Evolutionary conservation across 1,140 invertebrate species (phyloP), one percentile per base, ranked within the genome.

Genomic region (Cyrtorhinus lividipennis): DNA sequence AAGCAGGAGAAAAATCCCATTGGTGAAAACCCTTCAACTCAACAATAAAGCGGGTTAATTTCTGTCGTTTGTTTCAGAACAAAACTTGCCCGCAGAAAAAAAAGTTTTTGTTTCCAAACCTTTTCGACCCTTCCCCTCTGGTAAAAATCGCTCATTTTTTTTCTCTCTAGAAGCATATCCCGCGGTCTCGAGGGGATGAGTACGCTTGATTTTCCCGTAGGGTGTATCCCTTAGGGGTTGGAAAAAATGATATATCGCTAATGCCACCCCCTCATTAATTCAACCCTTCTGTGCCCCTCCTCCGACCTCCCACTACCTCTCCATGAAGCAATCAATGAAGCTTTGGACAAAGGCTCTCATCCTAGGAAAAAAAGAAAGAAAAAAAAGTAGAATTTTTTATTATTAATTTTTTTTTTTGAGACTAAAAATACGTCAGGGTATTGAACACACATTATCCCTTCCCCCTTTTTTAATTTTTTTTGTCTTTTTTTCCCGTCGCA

Each of bases 241-340:
- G 24, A 59, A 59, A 59, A 59, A 59, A 59, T 59, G 58, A 59
- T 59, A 59, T 59, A 59, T 59, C 58, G 58, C 27, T 59, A 59
- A 59, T 59, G 58, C 58, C 58, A 22, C 58, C 58, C 58, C 58
- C 58, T 59, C 58, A 59, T 59, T 59, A 59, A 59, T 59, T 59
- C 58, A 59, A 59, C 24, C 58, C 48, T 59, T 24, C 48, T 5
- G 10, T 53, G 5, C 48, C 48, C 20, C 48, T 10, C 48, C 48
- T 53, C 48, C 48, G 24, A 24, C 13, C 24, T 59, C 25, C 48
- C 48, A 13, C 48, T 20, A n/a, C 15, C n/a, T 18, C 24, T 59
- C 25, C 12, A 12, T 15, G 18, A 23, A 30, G 58, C 58, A 59
- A 59, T 59, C 58, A 59, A 59, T 59, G 58, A 30, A 24, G 56